Evolutionary conservation across 2,113 vertebrate species (phyloP).

Genomic region (Tupaia tana): DNA sequence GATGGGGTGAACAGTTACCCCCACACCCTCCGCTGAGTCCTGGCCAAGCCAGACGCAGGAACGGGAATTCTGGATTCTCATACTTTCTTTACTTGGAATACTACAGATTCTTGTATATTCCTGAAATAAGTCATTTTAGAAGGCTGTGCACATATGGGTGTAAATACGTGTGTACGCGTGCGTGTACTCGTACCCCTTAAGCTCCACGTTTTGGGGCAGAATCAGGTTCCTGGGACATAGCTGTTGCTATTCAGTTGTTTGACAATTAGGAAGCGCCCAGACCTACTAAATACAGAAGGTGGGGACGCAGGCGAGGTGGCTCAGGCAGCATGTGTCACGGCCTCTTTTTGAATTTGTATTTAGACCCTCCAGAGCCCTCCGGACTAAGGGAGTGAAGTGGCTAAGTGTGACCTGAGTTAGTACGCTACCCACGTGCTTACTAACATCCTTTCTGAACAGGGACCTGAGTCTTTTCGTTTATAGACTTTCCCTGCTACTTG

Average conservation of each 20-base stretch:
- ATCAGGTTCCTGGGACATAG: neutral
- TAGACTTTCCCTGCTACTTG: neutral
- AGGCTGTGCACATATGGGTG: neutral
- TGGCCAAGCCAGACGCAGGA: neutral
- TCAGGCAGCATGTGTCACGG: neutral
- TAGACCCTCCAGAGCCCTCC: neutral
- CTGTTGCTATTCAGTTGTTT: neutral
- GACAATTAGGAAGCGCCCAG: neutral
- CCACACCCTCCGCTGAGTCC: no score
- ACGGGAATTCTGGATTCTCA: neutral
- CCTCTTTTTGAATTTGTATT: neutral
- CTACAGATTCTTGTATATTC: neutral
- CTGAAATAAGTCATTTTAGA: neutral
- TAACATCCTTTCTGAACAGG: no score
- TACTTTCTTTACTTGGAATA: neutral
- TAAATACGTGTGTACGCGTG: accelerated
- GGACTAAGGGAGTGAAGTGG: no score
- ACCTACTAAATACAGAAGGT: neutral
- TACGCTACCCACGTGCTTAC: no score
- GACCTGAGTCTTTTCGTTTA: neutral
- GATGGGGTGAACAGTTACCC: no score
- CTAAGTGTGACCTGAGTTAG: neutral
- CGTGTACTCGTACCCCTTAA: accelerated
- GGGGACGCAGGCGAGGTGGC: neutral
- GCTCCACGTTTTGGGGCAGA: neutral